Evolutionary conservation across 2,797 vertebrate species (phyloP).

Genomic region (Tragopan temminckii): DNA sequence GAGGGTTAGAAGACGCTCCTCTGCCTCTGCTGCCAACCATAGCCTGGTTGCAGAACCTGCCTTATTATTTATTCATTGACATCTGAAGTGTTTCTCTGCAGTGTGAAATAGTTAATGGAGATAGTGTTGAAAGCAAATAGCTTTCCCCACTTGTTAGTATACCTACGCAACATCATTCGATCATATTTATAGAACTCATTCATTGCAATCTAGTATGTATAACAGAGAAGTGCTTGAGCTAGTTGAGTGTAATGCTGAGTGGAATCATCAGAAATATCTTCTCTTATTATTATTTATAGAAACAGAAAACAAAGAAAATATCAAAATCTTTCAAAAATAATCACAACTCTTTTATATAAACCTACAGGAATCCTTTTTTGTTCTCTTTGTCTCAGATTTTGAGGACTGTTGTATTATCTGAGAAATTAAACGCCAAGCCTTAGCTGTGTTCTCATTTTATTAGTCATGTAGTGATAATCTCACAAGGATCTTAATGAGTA

Average conservation of each 20-base stretch:
- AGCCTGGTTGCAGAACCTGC: neutral
- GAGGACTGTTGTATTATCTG: neutral
- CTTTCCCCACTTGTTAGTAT: conserved; percentile 13
- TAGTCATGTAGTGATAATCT: conserved; percentile 11
- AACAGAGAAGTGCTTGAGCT: neutral
- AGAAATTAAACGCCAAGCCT: conserved; percentile 14
- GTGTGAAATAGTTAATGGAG: neutral
- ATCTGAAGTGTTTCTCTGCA: neutral
- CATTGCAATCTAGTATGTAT: conserved; percentile 6
- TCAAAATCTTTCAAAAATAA: neutral
- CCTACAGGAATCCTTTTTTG: neutral
- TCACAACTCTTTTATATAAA: neutral
- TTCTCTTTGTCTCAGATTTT: neutral
- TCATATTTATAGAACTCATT: neutral
- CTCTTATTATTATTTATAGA: neutral
- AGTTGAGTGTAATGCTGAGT: neutral
- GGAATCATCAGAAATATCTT: neutral
- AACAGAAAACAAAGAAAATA: neutral
- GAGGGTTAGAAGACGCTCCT: neutral
- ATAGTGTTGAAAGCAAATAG: conserved; percentile 27
- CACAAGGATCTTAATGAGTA: conserved; percentile 4
- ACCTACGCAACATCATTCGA: conserved; percentile 21
- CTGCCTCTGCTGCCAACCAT: neutral
- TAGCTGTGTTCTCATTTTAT: conserved; percentile 8
- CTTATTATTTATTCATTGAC: conserved; percentile 2